Evolutionary conservation across 2,113 vertebrate species (phyloP).

Genomic region (Piprites chloris): DNA sequence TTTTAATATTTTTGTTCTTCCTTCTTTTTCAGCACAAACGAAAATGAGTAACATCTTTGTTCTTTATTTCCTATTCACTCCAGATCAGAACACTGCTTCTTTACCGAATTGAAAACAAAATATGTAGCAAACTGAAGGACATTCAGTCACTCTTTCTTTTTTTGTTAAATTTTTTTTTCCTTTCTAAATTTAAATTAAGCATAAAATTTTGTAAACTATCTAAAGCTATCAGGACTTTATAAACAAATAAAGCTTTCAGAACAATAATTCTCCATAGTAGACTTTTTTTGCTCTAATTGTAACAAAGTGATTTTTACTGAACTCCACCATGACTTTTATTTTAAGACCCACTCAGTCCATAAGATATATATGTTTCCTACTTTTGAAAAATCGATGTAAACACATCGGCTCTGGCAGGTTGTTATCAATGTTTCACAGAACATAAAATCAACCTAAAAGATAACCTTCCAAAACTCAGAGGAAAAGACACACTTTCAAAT

Average conservation of each 20-base stretch:
- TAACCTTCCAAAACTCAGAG: constrained; percentile 59
- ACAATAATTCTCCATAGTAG: background rate
- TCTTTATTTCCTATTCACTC: background rate
- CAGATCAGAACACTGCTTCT: background rate
- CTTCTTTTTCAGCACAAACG: background rate
- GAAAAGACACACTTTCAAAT: constrained; percentile 52
- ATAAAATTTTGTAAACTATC: background rate
- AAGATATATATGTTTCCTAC: background rate
- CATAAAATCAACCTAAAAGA: constrained; percentile 66
- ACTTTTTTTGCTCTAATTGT: background rate
- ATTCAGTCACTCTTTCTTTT: background rate
- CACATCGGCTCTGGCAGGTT: constrained; percentile 56
- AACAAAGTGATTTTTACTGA: background rate
- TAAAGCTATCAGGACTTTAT: background rate
- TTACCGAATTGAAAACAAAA: background rate
- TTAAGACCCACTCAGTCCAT: background rate
- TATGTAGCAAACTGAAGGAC: background rate
- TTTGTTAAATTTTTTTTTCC: too few relatives aligned
- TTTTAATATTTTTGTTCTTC: background rate
- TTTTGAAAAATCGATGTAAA: constrained; percentile 62
- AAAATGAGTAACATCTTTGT: background rate
- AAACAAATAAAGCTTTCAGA: background rate
- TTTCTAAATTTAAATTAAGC: background rate
- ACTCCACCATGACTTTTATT: background rate
- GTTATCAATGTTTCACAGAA: constrained; percentile 71